These are phyloP conservation scores for Cariama cristata DNA, from an alignment of 2,113 vertebrate genomes.

Conservation along the genomic window DNA sequence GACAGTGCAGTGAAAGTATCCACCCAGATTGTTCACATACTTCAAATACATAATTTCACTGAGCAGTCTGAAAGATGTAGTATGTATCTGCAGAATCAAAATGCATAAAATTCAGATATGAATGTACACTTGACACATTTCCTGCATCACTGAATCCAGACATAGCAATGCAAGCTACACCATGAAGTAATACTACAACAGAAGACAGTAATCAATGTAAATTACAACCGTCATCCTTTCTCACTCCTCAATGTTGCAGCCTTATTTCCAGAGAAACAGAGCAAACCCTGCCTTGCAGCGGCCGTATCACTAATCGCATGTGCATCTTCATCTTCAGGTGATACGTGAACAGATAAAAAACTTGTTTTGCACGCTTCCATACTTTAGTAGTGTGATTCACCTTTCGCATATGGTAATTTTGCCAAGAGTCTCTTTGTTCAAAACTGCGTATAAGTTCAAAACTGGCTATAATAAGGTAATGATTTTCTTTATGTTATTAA, in stretches of 20 bases:
- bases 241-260: not conserved
- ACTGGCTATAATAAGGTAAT: not conserved
- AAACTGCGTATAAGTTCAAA: not conserved
- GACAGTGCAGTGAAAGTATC: not conserved
- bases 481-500: not conserved
- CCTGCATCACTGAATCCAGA: not conserved
- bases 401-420: not conserved
- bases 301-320: not conserved
- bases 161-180: not conserved
- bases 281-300: not conserved
- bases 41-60: not conserved
- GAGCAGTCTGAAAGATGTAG: not conserved
- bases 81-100: not conserved
- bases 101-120: not conserved
- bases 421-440: not conserved
- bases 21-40: not conserved
- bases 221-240: not conserved
- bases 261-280: not conserved
- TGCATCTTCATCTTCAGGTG: not conserved
- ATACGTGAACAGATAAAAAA: not conserved
- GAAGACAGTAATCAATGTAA: not conserved
- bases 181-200: not conserved
- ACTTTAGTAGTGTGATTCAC: not conserved
- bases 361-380: not conserved
- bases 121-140: rapidly evolving